Percentiles rank a stretch among this genome's conserved stretches.
Conservation (phyloP, 2,888 invertebrate species). For the Eupithecia pulchellata region DNA sequence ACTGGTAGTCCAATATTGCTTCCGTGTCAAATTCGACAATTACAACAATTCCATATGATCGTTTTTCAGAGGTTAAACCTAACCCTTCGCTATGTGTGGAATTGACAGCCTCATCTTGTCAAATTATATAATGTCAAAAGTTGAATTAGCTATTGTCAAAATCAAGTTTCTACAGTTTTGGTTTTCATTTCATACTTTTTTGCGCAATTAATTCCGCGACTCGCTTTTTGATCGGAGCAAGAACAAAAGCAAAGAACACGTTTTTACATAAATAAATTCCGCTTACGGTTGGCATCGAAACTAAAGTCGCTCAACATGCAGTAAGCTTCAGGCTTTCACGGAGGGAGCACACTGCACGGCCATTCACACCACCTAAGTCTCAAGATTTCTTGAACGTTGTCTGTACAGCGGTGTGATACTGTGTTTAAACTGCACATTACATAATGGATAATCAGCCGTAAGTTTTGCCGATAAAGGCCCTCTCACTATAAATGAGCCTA, state of each 20-base stretch:
- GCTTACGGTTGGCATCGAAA: slow-evolving; percentile 49
- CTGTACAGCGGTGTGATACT: slow-evolving; percentile 11
- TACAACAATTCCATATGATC: no score
- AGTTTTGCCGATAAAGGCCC: slow-evolving; percentile 58
- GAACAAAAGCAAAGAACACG: slow-evolving; percentile 46
- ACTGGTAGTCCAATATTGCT: no score
- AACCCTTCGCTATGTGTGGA: no score
- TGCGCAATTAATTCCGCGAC: no score
- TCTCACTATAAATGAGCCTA: slow-evolving; percentile 52
- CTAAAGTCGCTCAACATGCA: slow-evolving; percentile 73
- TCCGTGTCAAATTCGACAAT: no score
- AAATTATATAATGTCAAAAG: no score
- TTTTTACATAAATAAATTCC: slow-evolving; percentile 31
- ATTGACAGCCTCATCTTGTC: no score
- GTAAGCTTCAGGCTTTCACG: slow-evolving; percentile 24
- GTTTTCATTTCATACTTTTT: no score
- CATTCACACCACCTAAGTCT: slow-evolving; percentile 20
- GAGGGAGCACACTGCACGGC: slow-evolving; percentile 39
- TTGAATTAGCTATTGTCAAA: no score
- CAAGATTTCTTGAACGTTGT: slow-evolving; percentile 20
- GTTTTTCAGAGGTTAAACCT: no score
- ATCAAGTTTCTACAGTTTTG: no score
- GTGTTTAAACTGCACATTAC: slow-evolving; percentile 59
- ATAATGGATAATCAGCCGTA: slow-evolving; percentile 73
- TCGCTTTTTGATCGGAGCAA: not conserved